Percentiles rank a stretch among this genome's conserved stretches.
Evolutionary conservation across 30 jellyfish, hydroid and myxozoan genomes (phyloP).

Genomic region (Cassiopea andromeda): DNA sequence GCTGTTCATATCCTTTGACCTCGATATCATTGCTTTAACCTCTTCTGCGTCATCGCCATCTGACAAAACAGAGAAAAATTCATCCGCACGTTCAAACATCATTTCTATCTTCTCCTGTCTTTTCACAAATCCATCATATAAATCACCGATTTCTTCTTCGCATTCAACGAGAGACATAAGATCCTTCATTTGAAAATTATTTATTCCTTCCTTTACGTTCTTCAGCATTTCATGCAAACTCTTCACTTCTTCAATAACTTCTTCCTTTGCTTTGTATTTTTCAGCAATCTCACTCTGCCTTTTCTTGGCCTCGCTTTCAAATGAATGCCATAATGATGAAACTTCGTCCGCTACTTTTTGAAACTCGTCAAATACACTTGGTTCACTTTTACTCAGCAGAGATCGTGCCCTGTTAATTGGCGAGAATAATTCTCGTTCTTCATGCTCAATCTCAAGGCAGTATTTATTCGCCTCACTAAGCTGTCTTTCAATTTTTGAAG

Average conservation of each 20-base stretch:
- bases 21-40: not conserved
- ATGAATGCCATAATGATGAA: constrained; percentile 21
- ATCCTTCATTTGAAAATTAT: constrained; percentile 18
- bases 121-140: constrained; percentile 17
- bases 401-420: constrained; percentile 47
- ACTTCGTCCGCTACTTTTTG: constrained; percentile 26
- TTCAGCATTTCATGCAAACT: constrained; percentile 12
- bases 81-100: constrained; percentile 29
- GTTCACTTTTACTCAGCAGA: not conserved
- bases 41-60: constrained; percentile 17
- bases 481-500: constrained; percentile 34
- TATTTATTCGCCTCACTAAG: constrained; percentile 57
- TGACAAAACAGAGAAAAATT: not conserved
- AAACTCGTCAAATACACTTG: not conserved
- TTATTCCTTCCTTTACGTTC: constrained; percentile 24
- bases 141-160: constrained; percentile 43
- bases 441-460: constrained; percentile 63
- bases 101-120: constrained; percentile 4
- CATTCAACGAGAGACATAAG: constrained; percentile 61
- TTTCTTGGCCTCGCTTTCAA: constrained; percentile 32
- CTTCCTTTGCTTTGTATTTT: constrained; percentile 12
- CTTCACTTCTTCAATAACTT: constrained; percentile 17
- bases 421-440: constrained; percentile 43
- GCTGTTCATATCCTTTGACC: constrained; percentile 11
- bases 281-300: constrained; percentile 36